Evolutionary conservation across 1,140 invertebrate genomes (phyloP).

Genomic region (Trichomalopsis sarcophagae): DNA sequence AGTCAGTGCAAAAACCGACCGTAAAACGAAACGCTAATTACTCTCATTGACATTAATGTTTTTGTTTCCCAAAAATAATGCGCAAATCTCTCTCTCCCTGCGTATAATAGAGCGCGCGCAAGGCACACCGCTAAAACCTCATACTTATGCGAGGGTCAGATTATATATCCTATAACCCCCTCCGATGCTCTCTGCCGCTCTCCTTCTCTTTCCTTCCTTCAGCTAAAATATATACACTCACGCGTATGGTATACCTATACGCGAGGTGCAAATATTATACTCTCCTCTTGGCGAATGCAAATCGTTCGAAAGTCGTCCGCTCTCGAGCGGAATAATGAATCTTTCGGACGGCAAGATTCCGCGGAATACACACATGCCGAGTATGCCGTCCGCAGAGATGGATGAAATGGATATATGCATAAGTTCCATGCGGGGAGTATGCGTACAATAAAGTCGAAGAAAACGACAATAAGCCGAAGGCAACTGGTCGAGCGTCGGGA

Average conservation of each 20-base stretch:
- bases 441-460: constrained; percentile 50
- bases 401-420: not conserved
- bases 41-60: constrained; percentile 45
- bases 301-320: constrained; percentile 15
- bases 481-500: constrained; percentile 40
- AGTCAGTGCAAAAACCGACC: not conserved
- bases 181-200: not conserved
- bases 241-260: not conserved
- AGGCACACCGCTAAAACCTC: constrained; percentile 17
- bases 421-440: not conserved
- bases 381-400: not conserved
- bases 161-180: constrained; percentile 38
- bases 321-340: constrained; percentile 27
- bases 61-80: constrained; percentile 42
- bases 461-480: constrained; percentile 48
- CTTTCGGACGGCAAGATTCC: not conserved
- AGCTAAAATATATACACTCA: constrained; percentile 8
- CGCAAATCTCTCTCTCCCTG: not conserved
- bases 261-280: constrained; percentile 43
- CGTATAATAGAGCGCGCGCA: not conserved
- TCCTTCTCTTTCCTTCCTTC: not conserved
- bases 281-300: constrained; percentile 21
- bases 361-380: not conserved
- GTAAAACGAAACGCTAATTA: constrained; percentile 48
- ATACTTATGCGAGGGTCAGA: constrained; percentile 39